These are phyloP conservation scores for Sapayoa aenigma DNA, from an alignment of 2,113 vertebrate genomes.

Conservation along the genomic window DNA sequence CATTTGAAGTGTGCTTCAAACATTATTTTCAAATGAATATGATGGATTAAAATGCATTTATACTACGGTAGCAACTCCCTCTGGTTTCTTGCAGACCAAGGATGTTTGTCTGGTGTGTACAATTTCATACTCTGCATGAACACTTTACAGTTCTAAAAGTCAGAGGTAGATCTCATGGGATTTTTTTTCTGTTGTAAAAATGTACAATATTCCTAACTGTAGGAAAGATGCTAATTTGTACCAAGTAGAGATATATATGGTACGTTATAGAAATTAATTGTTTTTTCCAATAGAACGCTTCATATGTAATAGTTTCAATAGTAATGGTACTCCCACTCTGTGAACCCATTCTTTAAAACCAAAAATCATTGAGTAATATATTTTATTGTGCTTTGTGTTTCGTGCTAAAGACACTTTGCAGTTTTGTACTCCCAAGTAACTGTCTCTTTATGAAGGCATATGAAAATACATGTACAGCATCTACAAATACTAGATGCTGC, in stretches of 20 bases:
- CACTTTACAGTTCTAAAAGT: not conserved
- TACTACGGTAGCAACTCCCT: not conserved
- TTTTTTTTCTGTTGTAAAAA: not conserved
- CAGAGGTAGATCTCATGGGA: not conserved
- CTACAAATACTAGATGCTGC: not conserved
- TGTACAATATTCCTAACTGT: not conserved
- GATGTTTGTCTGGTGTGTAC: not conserved
- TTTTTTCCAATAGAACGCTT: not conserved
- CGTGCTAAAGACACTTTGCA: not conserved
- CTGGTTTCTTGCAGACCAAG: not conserved
- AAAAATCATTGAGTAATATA: not conserved
- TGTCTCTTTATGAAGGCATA: not conserved
- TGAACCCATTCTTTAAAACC: not conserved
- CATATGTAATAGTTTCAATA: not conserved
- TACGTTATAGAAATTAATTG: not conserved
- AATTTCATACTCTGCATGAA: not conserved
- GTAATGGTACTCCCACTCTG: not conserved
- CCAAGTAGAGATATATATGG: not conserved
- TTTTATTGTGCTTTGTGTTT: not conserved
- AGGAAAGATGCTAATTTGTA: not conserved
- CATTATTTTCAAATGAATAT: not conserved
- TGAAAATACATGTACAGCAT: not conserved
- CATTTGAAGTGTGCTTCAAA: constrained; percentile 24
- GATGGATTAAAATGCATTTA: not conserved
- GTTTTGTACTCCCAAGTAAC: not conserved